phyloP scores from a whole-genome alignment of 2,113 vertebrate species.

The Urocitellus parryii region DNA sequence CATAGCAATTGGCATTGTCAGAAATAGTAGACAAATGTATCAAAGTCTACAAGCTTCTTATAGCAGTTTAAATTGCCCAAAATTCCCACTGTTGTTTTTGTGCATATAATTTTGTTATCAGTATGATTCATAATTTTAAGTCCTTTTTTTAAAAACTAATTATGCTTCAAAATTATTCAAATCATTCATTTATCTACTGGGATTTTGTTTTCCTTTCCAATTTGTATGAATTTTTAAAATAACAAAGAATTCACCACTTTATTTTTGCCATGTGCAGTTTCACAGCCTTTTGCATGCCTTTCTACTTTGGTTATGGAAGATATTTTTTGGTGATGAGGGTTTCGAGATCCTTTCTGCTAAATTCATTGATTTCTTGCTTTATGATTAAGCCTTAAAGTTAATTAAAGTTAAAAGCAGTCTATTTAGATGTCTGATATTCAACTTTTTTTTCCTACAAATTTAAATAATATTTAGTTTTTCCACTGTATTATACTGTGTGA shows the following conservation, averaged over 20 bases:
- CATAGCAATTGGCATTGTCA: not conserved
- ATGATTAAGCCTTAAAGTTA: not conserved
- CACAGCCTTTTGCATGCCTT: not conserved
- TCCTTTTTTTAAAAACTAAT: not conserved
- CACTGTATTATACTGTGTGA: not conserved
- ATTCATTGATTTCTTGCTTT: constrained; percentile 18
- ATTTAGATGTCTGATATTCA: constrained; percentile 39
- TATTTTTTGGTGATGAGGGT: not conserved
- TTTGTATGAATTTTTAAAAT: not conserved
- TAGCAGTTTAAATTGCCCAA: not conserved
- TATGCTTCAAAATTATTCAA: not conserved
- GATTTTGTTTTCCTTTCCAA: constrained; percentile 9
- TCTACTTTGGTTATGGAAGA: not conserved
- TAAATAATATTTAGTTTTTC: constrained; percentile 41
- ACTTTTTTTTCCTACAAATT: constrained; percentile 7
- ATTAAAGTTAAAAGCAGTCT: not conserved
- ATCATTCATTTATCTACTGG: not conserved
- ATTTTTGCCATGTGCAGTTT: not conserved
- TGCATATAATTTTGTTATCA: not conserved
- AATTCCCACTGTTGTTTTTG: not conserved
- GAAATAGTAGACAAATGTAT: not conserved
- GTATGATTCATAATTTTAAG: not conserved
- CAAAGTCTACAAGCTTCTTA: not conserved
- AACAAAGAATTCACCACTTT: not conserved
- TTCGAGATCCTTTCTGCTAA: constrained; percentile 8